These are phyloP conservation scores for Rhadinocentrus ornatus DNA, from an alignment of 2,797 vertebrate genomes.

Conservation along the genomic window DNA sequence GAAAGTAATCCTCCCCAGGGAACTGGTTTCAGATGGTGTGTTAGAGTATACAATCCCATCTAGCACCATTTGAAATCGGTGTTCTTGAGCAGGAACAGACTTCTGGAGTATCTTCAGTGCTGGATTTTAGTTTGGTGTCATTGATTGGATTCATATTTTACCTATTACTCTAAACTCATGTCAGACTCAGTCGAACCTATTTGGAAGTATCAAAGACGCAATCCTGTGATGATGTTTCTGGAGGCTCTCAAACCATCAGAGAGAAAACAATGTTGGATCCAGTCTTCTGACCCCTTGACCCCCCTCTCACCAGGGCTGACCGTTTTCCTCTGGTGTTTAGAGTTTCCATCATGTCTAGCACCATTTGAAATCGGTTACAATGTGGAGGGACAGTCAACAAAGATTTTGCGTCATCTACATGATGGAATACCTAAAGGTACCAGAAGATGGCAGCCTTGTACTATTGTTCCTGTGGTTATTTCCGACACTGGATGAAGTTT, in stretches of 20 bases:
- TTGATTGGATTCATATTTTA: not conserved
- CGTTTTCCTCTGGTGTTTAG: conserved; percentile 99
- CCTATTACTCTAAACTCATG: not conserved
- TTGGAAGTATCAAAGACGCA: not conserved
- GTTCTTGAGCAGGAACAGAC: conserved; percentile 93
- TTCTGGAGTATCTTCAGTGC: not conserved
- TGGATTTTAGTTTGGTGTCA: not conserved
- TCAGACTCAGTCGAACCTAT: not conserved
- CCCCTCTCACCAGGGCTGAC: conserved; percentile 92
- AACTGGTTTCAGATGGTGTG: conserved; percentile 99
- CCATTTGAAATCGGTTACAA: conserved; percentile 99
- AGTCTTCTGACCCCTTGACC: not conserved
- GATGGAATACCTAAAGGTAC: not conserved
- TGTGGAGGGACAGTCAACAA: conserved; percentile 86
- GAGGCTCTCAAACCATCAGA: not conserved
- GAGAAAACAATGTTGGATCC: not conserved
- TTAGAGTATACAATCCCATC: conserved; percentile 96
- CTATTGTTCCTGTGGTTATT: not conserved
- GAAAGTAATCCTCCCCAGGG: conserved; percentile 89
- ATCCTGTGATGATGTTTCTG: not conserved
- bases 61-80: conserved; percentile 99
- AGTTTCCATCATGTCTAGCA: conserved; percentile 97
- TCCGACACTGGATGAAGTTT: not conserved
- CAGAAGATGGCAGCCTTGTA: conserved; percentile 62
- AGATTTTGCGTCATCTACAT: not conserved